These are phyloP conservation scores for Garrulus glandarius DNA, from an alignment of 2,797 vertebrate species.

Conservation along the genomic window DNA sequence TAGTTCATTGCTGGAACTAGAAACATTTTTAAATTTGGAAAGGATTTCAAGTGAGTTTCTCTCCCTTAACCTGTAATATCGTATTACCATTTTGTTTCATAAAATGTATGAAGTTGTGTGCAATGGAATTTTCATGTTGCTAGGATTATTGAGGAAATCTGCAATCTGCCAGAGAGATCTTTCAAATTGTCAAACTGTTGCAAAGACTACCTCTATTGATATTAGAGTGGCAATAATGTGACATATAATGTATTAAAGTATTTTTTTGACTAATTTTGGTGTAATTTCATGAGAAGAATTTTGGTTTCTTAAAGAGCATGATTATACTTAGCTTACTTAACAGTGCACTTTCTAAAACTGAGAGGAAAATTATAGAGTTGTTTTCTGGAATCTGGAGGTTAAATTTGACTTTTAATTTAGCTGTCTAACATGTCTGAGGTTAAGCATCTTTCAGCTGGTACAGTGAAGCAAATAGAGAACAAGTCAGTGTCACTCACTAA, in stretches of 20 bases:
- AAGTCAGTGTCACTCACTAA: neutral
- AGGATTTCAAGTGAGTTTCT: neutral
- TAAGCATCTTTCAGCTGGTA: neutral
- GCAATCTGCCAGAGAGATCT: neutral
- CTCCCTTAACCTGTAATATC: neutral
- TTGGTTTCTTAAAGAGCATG: neutral
- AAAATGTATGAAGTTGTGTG: neutral
- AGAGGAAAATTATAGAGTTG: neutral
- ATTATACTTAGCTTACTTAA: neutral
- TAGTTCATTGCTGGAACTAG: neutral
- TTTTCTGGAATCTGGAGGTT: neutral
- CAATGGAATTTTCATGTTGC: neutral
- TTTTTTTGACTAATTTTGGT: neutral
- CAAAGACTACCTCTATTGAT: neutral
- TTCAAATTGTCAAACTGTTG: neutral
- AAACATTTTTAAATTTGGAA: neutral
- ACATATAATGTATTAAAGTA: neutral
- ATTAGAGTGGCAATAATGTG: neutral
- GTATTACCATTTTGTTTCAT: neutral
- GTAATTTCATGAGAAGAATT: neutral
- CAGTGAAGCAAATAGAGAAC: neutral
- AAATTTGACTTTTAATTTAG: neutral
- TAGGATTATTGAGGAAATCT: neutral
- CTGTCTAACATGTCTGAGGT: neutral
- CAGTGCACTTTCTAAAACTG: neutral